Evolutionary conservation across 2,797 vertebrate genomes (phyloP).

Genomic region (Anguilla pacifica): DNA sequence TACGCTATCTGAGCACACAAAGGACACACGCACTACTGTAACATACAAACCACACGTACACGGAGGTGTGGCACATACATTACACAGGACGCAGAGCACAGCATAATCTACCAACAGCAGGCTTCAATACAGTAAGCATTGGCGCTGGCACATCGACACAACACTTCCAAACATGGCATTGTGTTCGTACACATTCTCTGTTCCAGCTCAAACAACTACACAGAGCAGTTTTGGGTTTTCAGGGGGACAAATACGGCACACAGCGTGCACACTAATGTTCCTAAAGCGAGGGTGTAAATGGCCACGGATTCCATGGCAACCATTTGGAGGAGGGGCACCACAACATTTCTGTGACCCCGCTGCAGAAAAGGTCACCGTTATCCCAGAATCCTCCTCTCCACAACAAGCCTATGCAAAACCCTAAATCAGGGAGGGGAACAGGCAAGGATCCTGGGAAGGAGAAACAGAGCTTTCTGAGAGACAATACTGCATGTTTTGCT

Average conservation of each 20-base stretch:
- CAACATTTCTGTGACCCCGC: not conserved
- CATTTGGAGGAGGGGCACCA: not conserved
- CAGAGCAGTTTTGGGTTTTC: not conserved
- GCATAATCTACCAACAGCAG: not conserved
- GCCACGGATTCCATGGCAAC: not conserved
- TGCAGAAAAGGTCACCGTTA: not conserved
- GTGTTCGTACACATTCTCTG: not conserved
- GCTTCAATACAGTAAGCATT: not conserved
- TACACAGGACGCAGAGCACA: not conserved
- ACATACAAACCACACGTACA: not conserved
- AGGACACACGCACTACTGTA: not conserved
- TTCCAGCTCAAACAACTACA: not conserved
- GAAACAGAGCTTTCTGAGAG: conserved; percentile 1
- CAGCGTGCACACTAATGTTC: not conserved
- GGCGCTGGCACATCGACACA: not conserved
- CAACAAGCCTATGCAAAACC: not conserved
- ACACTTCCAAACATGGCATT: not conserved
- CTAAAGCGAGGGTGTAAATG: not conserved
- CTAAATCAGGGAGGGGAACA: not conserved
- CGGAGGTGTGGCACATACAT: not conserved
- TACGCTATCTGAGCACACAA: not conserved
- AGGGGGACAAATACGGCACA: not conserved
- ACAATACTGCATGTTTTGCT: not conserved
- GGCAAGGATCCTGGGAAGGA: not conserved
- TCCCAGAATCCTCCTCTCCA: not conserved